A percentile compares a stretch with the other conserved stretches of the same genome.
Evolutionary conservation across 2,113 vertebrate species (phyloP).

Genomic region (Pluvianellus socialis): DNA sequence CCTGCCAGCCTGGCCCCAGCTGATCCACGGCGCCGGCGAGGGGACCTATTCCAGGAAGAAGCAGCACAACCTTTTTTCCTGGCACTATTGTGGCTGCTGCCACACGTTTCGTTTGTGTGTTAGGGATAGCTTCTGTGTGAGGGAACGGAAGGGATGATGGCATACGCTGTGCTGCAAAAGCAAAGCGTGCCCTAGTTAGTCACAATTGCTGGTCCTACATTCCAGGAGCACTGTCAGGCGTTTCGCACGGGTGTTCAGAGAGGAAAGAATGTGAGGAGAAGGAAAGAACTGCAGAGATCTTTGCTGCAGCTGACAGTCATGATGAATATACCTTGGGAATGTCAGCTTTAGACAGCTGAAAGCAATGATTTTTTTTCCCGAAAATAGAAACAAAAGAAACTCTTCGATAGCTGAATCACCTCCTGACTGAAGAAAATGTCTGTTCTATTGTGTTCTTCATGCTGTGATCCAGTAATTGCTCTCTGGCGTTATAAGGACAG

Average conservation of each 20-base stretch:
- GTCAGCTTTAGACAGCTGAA: neutral
- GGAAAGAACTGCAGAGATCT: neutral
- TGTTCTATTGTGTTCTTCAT: neutral
- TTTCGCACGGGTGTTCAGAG: neutral
- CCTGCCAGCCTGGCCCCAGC: neutral
- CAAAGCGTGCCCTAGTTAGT: neutral
- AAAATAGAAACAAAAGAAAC: constrained; percentile 41
- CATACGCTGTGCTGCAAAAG: neutral
- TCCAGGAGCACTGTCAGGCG: fast-evolving
- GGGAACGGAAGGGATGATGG: neutral
- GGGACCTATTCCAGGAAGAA: neutral
- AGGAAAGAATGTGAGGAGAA: neutral
- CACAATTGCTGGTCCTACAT: neutral
- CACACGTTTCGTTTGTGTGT: fast-evolving
- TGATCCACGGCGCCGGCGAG: fast-evolving
- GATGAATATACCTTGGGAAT: neutral
- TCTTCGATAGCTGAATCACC: constrained; percentile 39
- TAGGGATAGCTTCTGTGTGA: neutral
- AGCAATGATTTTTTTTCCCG: neutral
- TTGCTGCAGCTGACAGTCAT: neutral
- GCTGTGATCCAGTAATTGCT: constrained; percentile 28
- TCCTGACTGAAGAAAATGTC: constrained; percentile 8
- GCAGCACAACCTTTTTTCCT: neutral
- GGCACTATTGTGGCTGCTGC: neutral
- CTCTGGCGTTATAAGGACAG: neutral